Base-by-base conservation (phyloP, 1,140 invertebrate species). In the Cotesia vestalis region DNA sequence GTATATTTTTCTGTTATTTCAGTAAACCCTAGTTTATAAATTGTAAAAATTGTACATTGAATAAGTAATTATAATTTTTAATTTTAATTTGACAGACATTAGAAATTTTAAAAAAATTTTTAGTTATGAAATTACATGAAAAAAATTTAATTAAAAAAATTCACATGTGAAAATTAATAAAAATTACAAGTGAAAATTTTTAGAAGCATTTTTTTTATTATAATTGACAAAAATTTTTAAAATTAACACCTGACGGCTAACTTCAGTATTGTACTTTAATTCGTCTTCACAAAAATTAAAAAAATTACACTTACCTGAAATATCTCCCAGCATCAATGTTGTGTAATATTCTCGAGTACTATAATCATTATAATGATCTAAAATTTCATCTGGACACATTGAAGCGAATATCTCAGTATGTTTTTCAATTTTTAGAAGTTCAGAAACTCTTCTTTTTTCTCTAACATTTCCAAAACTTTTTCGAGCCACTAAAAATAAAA, bases 1-100 rank as follows among this genome's bases (percentile, higher is more conserved):
- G 88, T 90, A 72, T 90, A 91, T 73, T 87, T 90, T 77, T 91
- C 90, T 40, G 89, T 88, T 11, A 92, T 82, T 6, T 91, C 89
- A 0, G 90, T 91, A 72, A 91, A 91, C 34, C 91, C 90, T 89
- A 27, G 27, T 27, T 27, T 27, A 27, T 27, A 27, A 27, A 2
- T 27, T 27, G 27, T 27, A 27, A 27, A 27, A 27, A 27, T 27
- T 27, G 63, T 70, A 72, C 40, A 46, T 46, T 8, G 8, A 27
- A 60, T 5, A 61, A 9, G 46, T 27, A 20, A 9, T 46, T 36
- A 38, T 3, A 14, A 17, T 17, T 17, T 17, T 17, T 17, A 72
- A 4, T 46, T 38, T 34, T 52, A 20, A 14, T 73, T 74, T 69
- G 17, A 17, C 17, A 17, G 17, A 17, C 17, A 17, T 17, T 17